A percentile compares a stretch with the other conserved stretches of the same genome.
Evolutionary conservation across 2,888 invertebrate species (phyloP).

Genomic region (Lasioglossum pauxillum): DNA sequence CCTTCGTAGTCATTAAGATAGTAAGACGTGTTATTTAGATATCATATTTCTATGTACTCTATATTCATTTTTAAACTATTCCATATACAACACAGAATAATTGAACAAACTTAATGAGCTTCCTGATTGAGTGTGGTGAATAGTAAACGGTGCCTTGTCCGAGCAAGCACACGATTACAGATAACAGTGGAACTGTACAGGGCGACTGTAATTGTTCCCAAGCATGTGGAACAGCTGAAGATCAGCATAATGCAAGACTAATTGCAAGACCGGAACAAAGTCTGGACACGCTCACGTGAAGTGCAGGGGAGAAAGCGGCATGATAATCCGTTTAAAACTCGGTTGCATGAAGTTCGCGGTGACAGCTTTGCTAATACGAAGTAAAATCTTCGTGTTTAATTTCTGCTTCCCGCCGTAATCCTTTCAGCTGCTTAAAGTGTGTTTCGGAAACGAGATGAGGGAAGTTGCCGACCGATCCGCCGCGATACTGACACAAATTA

Average conservation of each 20-base stretch:
- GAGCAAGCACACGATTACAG: neutral
- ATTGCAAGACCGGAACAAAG: neutral
- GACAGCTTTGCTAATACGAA: neutral
- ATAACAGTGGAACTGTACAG: neutral
- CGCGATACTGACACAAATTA: conserved; percentile 43
- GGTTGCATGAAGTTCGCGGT: neutral
- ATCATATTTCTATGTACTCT: too few relatives aligned
- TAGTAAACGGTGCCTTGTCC: neutral
- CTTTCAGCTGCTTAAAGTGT: conserved; percentile 19
- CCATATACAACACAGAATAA: too few relatives aligned
- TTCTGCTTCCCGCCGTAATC: neutral
- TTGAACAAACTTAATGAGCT: too few relatives aligned
- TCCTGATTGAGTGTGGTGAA: too few relatives aligned
- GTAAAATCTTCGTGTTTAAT: conserved; percentile 8
- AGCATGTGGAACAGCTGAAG: neutral
- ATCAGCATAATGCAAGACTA: neutral
- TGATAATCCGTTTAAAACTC: conserved; percentile 1
- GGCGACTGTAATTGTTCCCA: neutral
- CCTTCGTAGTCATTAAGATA: too few relatives aligned
- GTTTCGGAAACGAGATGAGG: neutral
- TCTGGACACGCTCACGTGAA: neutral
- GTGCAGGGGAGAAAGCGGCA: neutral
- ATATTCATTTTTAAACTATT: too few relatives aligned
- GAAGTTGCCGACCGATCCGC: conserved; percentile 25
- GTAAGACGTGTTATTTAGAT: too few relatives aligned